A percentile compares a stretch with the other conserved stretches of the same genome.
phyloP scores from a whole-genome alignment of 2,113 vertebrate species.

The Nipponia nippon region DNA sequence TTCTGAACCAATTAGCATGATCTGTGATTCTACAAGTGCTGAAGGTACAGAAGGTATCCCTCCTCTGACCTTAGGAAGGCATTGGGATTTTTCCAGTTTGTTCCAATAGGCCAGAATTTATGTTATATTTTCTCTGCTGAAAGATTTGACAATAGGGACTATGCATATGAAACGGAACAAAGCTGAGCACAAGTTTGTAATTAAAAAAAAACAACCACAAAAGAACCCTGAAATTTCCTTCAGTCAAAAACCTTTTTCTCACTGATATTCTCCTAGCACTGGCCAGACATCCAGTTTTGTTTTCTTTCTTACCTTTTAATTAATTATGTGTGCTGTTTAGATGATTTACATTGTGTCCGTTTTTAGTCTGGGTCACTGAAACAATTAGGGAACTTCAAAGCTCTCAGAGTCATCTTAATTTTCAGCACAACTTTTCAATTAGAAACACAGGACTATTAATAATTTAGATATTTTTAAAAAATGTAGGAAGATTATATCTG shows the following conservation, averaged over 20 bases:
- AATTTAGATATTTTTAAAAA: background rate
- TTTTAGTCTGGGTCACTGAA: background rate
- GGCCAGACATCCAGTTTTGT: background rate
- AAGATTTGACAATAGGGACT: background rate
- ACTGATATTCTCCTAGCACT: background rate
- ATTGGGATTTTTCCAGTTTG: background rate
- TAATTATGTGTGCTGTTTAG: background rate
- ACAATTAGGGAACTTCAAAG: background rate
- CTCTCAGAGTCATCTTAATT: background rate
- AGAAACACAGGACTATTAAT: background rate
- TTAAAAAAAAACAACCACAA: background rate
- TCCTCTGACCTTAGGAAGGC: background rate
- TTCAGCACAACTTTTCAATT: background rate
- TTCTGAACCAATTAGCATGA: background rate
- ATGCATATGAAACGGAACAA: rapidly evolving
- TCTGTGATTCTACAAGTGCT: background rate
- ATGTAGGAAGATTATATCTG: background rate
- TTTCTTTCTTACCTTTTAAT: background rate
- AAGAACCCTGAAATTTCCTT: background rate
- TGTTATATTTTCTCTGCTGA: background rate
- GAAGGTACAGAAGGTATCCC: background rate
- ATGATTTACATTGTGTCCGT: background rate
- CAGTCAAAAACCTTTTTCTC: background rate
- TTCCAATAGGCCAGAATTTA: background rate
- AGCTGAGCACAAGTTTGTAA: background rate